Conservation (phyloP, 2,888 invertebrate genomes). For the Philhelius pedissequus region DNA sequence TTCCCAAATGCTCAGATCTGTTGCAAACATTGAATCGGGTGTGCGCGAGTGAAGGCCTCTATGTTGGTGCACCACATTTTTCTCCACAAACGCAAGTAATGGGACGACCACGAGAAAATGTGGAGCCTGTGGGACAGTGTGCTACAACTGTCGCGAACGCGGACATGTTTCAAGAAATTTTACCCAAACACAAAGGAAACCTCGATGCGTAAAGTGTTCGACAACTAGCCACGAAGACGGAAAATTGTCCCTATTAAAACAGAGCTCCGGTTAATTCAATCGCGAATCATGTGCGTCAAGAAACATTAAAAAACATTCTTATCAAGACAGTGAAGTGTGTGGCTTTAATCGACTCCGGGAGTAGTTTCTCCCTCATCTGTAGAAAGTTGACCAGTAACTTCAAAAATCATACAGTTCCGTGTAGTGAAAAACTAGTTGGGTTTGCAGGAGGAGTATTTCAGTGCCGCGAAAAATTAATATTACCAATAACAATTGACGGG, state of each 20-base stretch:
- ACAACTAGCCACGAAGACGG: not conserved
- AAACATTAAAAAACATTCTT: not conserved
- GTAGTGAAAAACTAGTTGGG: not conserved
- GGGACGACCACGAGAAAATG: not conserved
- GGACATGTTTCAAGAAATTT: not conserved
- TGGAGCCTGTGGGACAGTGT: not conserved
- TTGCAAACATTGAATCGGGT: not conserved
- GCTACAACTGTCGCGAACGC: constrained; percentile 15
- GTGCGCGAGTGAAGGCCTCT: not conserved
- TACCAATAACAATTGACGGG: not conserved
- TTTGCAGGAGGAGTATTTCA: not conserved
- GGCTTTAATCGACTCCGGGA: not conserved
- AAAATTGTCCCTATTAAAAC: not conserved
- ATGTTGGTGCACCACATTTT: not conserved
- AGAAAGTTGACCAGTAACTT: not conserved
- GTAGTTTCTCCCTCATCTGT: not conserved
- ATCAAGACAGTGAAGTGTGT: not conserved
- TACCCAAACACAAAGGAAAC: not conserved
- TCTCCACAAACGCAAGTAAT: not conserved
- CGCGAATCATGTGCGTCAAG: not conserved
- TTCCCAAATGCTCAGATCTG: not conserved
- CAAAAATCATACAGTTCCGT: not conserved
- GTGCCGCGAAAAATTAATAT: not conserved
- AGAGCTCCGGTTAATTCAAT: not conserved
- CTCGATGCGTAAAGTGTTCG: not conserved